Base-by-base conservation (phyloP, 2,113 vertebrate genomes). In the Chaetodon auriga region DNA sequence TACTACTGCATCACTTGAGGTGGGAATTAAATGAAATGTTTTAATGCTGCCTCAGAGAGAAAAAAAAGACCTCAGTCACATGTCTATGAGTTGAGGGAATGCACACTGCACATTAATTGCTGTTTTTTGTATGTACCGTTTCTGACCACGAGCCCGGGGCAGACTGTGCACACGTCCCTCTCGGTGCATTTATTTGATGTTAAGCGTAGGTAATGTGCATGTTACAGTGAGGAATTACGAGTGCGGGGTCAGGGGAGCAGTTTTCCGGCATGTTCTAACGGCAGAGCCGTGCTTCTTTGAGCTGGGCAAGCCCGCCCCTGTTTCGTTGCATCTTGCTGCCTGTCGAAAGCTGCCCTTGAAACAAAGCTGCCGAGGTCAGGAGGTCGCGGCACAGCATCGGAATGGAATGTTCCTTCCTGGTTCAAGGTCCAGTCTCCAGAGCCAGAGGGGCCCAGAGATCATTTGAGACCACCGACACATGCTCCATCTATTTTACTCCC, bases 331-430 rank as follows among this genome's bases (percentile, higher is more conserved):
- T 90, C 89, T 75, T 65, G 83, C 66, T 81, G 85, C 84, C 76
- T 91, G 89, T 90, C 63, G 53, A 92, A 93, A 68, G 83, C 87
- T 81, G 88, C 87, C 80, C 88, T 87, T 88, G 83, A 92, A 92
- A 92, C 71, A 89, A 90, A 92, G 92, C 86, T 79, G 86, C 19
- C 45, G 25, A 71, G 86, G 87, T 93, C 85, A 83, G 65, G 77
- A 61, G 89, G 93, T 94, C 90, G 85, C 0, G 15, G 86, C 72
- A 68, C 82, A 76, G 81, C 86, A 91, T 78, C 69, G 65, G 90
- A 91, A 93, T 94, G 91, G 91, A 95, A 94, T 91, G 90, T 92
- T 94, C 84, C 90, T 89, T 90, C 71, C 73, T 86, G 86, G 88
- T 92, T 93, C 87, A 94, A 93, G 89, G 94, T 93, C 90, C 88